Evolutionary conservation across 2,888 invertebrate species (phyloP), one percentile per base, ranked within the genome.

Genomic region (Tenthredo notha): DNA sequence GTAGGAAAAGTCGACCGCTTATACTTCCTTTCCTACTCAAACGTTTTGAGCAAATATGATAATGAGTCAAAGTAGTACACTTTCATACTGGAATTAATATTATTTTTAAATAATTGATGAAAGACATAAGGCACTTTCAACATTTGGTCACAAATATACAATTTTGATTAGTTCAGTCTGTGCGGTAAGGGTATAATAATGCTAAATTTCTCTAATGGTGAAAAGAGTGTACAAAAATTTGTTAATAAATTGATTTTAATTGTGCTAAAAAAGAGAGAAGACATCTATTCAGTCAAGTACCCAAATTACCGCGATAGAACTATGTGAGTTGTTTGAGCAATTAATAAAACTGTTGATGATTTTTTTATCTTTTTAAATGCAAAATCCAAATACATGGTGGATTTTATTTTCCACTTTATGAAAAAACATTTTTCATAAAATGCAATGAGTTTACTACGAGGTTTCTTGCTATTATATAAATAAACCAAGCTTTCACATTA

Each of bases 291-390:
- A 50, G 77, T 77, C 77, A 29, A 54, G 54, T 77, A 77, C 54
- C 77, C 77, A 54, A 77, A 77, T n/a, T 21, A 74, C 50, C 77
- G 77, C 29, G 9, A 25, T 18, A 29, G 77, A 77, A 50, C 77
- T 77, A 74, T 43, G 72, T 43, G 12, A 74, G 21, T 50, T 12
- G 54, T 77, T 77, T 77, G 77, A 77, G 77, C 77, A 77, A 77
- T 50, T 77, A 50, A 15, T 77, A 54, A 77, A 77, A 29, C 21
- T 9, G 12, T 18, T 37, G n/a, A 33, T 33, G 33, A 37, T 43
- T 43, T 43, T 33, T 29, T 12, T 47, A 25, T 33, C 18, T n/a
- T 18, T 18, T 29, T 54, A 4, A 43, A 77, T 29, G 15, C 58
- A 9, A 80, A 54, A 37, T 1, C 61, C 15, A 80, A n/a, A 40